phyloP scores from a whole-genome alignment of 2,888 invertebrate genomes.

The Ypsolopha scabrella region DNA sequence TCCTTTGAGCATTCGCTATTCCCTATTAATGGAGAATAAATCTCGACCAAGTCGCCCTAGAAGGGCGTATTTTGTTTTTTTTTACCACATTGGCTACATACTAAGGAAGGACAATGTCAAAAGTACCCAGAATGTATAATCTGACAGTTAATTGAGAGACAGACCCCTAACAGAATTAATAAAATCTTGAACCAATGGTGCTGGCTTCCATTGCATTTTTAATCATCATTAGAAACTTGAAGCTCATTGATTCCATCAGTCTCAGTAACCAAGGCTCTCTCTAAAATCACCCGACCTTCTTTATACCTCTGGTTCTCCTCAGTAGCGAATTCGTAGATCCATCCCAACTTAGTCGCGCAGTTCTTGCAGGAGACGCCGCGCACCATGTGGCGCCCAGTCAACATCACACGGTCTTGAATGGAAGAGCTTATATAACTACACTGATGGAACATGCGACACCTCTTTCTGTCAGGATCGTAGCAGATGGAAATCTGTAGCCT shows the following conservation, averaged over 20 bases:
- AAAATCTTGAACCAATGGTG: not conserved
- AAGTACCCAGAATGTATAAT: too few relatives aligned
- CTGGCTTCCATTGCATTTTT: constrained; percentile 11
- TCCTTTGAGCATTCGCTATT: too few relatives aligned
- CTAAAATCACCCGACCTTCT: constrained; percentile 96
- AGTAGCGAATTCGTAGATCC: constrained; percentile 99
- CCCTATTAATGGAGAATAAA: too few relatives aligned
- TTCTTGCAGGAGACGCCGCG: constrained; percentile 98
- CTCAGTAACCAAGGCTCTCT: constrained; percentile 94
- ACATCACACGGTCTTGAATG: constrained; percentile 97
- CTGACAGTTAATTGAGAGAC: too few relatives aligned
- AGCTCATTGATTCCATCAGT: constrained; percentile 82
- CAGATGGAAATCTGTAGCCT: too few relatives aligned
- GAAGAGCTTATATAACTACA: too few relatives aligned
- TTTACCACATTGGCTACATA: too few relatives aligned
- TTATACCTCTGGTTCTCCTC: constrained; percentile 98
- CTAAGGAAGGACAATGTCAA: too few relatives aligned
- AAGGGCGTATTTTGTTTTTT: too few relatives aligned
- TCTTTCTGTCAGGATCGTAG: too few relatives aligned
- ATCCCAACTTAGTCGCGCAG: constrained; percentile 95
- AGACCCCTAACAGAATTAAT: not conserved
- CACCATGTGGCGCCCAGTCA: constrained; percentile 98
- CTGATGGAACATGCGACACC: too few relatives aligned
- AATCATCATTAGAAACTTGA: constrained; percentile 53
- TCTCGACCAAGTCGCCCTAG: too few relatives aligned